phyloP scores from a whole-genome alignment of 2,797 vertebrate genomes.

The Phalloptychus januarius region DNA sequence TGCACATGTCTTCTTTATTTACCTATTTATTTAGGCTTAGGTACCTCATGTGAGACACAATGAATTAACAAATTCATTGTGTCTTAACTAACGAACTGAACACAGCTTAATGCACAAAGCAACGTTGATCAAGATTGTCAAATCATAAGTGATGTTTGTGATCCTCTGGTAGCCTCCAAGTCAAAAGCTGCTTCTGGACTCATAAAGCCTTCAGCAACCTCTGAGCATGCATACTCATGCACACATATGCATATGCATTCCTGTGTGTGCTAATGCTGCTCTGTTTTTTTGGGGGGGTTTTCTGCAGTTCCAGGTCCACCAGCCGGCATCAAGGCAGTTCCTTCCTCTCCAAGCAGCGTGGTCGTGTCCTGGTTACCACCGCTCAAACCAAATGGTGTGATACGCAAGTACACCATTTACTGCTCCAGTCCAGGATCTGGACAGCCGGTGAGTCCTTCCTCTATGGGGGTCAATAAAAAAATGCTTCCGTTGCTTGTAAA shows the following conservation, averaged over 20 bases:
- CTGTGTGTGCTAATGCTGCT: slow-evolving; percentile 35
- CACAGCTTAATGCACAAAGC: background rate
- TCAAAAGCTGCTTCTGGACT: background rate
- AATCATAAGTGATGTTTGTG: background rate
- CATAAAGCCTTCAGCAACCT: background rate
- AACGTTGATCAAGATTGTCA: background rate
- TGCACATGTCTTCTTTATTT: background rate
- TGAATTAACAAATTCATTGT: too few species aligned
- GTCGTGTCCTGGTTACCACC: slow-evolving; percentile 98
- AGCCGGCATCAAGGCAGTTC: slow-evolving; percentile 96
- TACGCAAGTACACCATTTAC: slow-evolving; percentile 99
- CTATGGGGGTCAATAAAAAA: slow-evolving; percentile 34
- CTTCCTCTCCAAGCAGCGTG: slow-evolving; percentile 92
- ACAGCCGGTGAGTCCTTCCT: slow-evolving; percentile 87
- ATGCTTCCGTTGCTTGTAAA: slow-evolving; percentile 24
- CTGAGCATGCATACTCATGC: slow-evolving; percentile 5
- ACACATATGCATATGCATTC: background rate
- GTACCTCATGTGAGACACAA: too few species aligned
- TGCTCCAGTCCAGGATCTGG: slow-evolving; percentile 96
- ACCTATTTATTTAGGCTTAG: background rate
- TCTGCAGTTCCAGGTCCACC: slow-evolving; percentile 92
- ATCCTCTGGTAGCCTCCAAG: background rate
- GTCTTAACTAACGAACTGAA: background rate
- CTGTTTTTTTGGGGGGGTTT: slow-evolving; percentile 20
- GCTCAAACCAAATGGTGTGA: slow-evolving; percentile 94